These are phyloP conservation scores for Miltochrista miniata DNA, from an alignment of 2,888 invertebrate genomes.

Conservation along the genomic window DNA sequence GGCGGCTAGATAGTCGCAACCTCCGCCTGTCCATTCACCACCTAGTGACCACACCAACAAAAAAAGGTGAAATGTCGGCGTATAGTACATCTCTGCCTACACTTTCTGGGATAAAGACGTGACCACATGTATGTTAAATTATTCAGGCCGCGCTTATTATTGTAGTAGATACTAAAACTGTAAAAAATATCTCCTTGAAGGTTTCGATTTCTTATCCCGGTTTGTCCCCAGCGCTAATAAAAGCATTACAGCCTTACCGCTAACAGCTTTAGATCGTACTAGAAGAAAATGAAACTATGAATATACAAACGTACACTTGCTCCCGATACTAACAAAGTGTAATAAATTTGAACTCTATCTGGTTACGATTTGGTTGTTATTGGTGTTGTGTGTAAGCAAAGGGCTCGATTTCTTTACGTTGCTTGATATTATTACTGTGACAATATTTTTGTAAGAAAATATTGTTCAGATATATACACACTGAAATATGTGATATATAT, in stretches of 20 bases:
- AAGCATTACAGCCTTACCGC: slow-evolving; percentile 33
- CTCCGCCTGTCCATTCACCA: no score
- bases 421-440: slow-evolving; percentile 16
- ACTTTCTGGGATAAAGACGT: no score
- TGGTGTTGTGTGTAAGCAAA: neutral
- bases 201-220: slow-evolving; percentile 14
- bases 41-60: no score
- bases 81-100: no score
- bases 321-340: neutral
- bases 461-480: slow-evolving; percentile 9
- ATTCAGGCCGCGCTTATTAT: no score
- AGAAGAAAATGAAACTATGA: slow-evolving; percentile 29
- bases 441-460: slow-evolving; percentile 29
- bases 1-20: no score
- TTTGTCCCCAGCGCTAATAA: slow-evolving; percentile 26
- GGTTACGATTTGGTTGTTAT: slow-evolving; percentile 8
- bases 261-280: slow-evolving; percentile 38
- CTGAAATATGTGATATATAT: slow-evolving; percentile 7
- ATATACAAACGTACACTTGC: slow-evolving; percentile 23
- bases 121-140: no score
- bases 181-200: slow-evolving; percentile 7
- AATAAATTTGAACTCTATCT: slow-evolving; percentile 12
- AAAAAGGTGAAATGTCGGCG: no score
- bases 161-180: no score
- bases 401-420: slow-evolving; percentile 10